phyloP scores from a whole-genome alignment of 2,797 vertebrate genomes.

The Cryptoprocta ferox region DNA sequence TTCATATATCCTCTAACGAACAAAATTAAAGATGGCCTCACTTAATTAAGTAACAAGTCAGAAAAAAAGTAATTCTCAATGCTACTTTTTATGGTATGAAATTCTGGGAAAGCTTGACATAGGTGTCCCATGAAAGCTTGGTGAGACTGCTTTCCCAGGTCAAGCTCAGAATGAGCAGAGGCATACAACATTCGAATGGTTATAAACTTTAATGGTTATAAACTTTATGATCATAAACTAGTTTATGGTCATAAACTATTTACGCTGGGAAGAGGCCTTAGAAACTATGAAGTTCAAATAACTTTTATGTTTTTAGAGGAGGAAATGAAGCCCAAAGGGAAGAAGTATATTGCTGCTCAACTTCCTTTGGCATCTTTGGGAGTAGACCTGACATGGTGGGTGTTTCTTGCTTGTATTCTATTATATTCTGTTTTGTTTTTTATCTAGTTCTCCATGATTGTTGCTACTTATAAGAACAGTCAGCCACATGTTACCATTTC shows the following conservation, averaged over 20 bases:
- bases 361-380: neutral
- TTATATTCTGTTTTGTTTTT: neutral
- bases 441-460: neutral
- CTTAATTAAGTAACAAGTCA: neutral
- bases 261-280: neutral
- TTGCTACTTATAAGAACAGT: neutral
- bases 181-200: neutral
- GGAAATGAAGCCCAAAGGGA: neutral
- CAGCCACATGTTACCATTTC: neutral
- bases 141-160: neutral
- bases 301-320: neutral
- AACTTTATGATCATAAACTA: too few species aligned
- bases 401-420: neutral
- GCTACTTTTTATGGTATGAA: neutral
- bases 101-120: neutral
- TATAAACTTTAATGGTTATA: neutral
- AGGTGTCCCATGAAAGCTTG: neutral
- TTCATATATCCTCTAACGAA: neutral
- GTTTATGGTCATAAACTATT: neutral
- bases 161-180: neutral
- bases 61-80: neutral
- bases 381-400: neutral
- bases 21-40: neutral
- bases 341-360: neutral
- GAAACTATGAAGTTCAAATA: neutral